Evolutionary conservation across 2,888 invertebrate species (phyloP).

Genomic region (Hirudinaria manillensis): DNA sequence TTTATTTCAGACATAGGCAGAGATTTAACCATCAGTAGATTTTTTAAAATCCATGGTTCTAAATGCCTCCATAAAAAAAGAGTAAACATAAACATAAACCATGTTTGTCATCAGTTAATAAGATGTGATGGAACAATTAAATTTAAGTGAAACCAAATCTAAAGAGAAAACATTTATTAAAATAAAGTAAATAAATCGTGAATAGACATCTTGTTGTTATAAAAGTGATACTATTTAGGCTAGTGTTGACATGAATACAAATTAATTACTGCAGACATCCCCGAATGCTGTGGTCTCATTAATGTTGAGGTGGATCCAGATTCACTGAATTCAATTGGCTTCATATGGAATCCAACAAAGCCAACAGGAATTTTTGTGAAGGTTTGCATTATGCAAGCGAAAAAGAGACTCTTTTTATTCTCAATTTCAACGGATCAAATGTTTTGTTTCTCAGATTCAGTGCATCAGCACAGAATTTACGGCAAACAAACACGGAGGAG

Average conservation of each 20-base stretch:
- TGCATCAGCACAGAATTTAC: conserved; percentile 97
- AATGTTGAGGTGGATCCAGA: conserved; percentile 70
- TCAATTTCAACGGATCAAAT: not conserved
- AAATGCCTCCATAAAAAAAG: no score
- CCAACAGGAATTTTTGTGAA: conserved; percentile 87
- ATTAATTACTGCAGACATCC: conserved; percentile 69
- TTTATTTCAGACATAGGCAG: not conserved
- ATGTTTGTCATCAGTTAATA: no score
- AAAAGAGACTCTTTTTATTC: not conserved
- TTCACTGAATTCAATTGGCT: conserved; percentile 74
- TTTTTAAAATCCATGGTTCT: no score
- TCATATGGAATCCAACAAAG: conserved; percentile 90
- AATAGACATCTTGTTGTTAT: no score
- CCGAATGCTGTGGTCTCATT: conserved; percentile 82
- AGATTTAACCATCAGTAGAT: no score
- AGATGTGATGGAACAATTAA: no score
- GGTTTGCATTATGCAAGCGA: conserved; percentile 34
- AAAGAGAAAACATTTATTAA: no score
- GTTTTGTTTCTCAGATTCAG: conserved; percentile 52
- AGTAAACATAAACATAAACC: no score
- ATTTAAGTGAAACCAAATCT: no score
- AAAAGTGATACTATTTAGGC: no score
- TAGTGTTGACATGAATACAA: no score
- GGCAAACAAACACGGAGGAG: conserved; percentile 93
- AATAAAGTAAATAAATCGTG: no score